Base-by-base conservation (phyloP, 2,888 invertebrate species). In the Uropetala carovei region DNA sequence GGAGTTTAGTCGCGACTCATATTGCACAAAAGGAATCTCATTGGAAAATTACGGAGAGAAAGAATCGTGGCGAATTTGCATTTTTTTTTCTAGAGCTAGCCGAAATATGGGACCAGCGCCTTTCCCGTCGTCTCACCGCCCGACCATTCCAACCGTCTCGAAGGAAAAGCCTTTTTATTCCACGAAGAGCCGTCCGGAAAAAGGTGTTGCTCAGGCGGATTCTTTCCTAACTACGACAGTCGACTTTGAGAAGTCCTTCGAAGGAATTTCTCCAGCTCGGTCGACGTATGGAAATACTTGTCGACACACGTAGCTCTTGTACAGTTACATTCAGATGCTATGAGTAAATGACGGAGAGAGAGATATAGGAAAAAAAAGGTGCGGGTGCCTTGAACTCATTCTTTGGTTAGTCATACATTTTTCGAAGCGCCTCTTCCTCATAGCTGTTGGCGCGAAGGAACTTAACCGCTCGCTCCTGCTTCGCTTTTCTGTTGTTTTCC, bases 191-290 rank as follows among this genome's bases (percentile, higher is more conserved):
- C 75, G 13, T 18, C 13, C 60, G 14, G 60, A 60, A 18, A 27
- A 75, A 75, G 75, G 75, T 27, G 27, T 75, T 75, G 11, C 75
- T 5, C 43, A 5, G 43, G 43, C 75, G 22, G 75, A 75, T 68
- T 68, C 68, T 18, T 68, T 22, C 22, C 11, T 18, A 68, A 68
- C 68, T 68, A 68, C 68, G 68, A 68, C 68, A 68, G 18, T 68
- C 86, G 86, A 89, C 89, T 64, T 64, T 64, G 89, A 89, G n/a
- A 64, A 64, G 89, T 89, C 89, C 89, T 89, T 89, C 89, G 64
- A 89, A 43, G 64, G 89, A 89, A 89, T 89, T n/a, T 64, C 18
- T 11, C 7, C 83, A 43, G 56, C 7, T 18, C 89, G 68, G 64
- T 64, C 86, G 60, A 7, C 60, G 86, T 16, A 60, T 89, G 89